Evolutionary conservation across 2,888 invertebrate genomes (phyloP).

Genomic region (Coleophora flavipennella): DNA sequence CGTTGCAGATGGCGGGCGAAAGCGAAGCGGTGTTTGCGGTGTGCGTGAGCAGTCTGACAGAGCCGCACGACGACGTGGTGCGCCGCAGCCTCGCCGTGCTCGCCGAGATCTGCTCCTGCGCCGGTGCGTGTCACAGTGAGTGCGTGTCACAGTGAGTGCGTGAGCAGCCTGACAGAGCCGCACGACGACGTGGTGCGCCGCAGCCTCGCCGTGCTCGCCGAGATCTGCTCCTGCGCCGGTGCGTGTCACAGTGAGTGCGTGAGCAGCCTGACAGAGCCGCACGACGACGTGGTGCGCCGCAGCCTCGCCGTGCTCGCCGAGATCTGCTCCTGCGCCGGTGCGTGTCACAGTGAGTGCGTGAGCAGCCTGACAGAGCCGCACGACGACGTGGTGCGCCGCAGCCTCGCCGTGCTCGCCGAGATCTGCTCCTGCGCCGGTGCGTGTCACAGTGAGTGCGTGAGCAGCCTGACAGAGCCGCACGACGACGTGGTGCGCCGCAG

Average conservation of each 20-base stretch:
- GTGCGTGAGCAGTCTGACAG: constrained; percentile 87
- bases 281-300: constrained; percentile 94
- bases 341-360: constrained; percentile 9
- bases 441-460: constrained; percentile 3
- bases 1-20: constrained; percentile 77
- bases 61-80: constrained; percentile 96
- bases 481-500: constrained; percentile 97
- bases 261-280: neutral
- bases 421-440: constrained; percentile 62
- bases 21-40: constrained; percentile 83
- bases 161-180: too few species aligned
- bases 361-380: constrained; percentile 1
- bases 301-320: constrained; percentile 93
- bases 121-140: too few species aligned
- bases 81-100: constrained; percentile 93
- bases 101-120: constrained; percentile 78
- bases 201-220: constrained; percentile 92
- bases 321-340: constrained; percentile 64
- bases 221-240: constrained; percentile 70
- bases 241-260: constrained; percentile 12
- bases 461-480: neutral
- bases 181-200: constrained; percentile 94
- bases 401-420: constrained; percentile 92
- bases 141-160: too few species aligned
- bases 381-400: constrained; percentile 96